Percentiles rank a stretch among this genome's conserved stretches.
These are phyloP conservation scores for Rhea americana DNA, from an alignment of 2,113 vertebrate genomes.

Conservation along the genomic window DNA sequence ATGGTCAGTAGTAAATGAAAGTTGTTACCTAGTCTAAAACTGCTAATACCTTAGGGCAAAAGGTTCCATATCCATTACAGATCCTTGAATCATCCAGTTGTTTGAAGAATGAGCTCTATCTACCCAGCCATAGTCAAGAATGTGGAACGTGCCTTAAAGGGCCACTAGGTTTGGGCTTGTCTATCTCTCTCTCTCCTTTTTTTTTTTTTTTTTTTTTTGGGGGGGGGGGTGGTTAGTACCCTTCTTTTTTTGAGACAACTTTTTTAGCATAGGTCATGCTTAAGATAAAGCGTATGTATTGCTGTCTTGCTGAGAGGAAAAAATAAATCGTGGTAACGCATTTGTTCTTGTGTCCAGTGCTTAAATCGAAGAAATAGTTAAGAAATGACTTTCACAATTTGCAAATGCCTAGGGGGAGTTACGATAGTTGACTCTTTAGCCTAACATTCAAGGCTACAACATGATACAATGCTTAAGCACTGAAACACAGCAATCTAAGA, in stretches of 20 bases:
- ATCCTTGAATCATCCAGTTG: neutral
- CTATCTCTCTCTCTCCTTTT: too few species aligned
- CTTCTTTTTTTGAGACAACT: neutral
- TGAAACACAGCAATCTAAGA: neutral
- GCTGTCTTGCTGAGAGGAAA: neutral
- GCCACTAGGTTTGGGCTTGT: neutral
- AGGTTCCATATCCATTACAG: constrained; percentile 1
- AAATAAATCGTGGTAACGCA: neutral
- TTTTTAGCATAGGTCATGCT: neutral
- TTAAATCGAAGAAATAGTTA: neutral
- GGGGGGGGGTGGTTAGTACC: too few species aligned
- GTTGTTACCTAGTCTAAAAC: neutral
- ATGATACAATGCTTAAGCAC: neutral
- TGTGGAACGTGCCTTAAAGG: neutral
- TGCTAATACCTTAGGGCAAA: constrained; percentile 22
- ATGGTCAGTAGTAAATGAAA: constrained; percentile 9
- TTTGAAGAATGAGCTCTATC: constrained; percentile 32
- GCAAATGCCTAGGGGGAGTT: constrained; percentile 13
- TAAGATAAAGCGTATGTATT: neutral
- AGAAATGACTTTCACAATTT: constrained; percentile 27
- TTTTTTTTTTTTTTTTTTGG: neutral
- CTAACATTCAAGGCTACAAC: neutral
- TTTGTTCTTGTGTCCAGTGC: constrained; percentile 8
- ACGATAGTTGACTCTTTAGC: neutral
- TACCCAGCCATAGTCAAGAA: neutral